phyloP scores from a whole-genome alignment of 64 coral and sea anemone genomes.

The Astreopora myriophthalma region DNA sequence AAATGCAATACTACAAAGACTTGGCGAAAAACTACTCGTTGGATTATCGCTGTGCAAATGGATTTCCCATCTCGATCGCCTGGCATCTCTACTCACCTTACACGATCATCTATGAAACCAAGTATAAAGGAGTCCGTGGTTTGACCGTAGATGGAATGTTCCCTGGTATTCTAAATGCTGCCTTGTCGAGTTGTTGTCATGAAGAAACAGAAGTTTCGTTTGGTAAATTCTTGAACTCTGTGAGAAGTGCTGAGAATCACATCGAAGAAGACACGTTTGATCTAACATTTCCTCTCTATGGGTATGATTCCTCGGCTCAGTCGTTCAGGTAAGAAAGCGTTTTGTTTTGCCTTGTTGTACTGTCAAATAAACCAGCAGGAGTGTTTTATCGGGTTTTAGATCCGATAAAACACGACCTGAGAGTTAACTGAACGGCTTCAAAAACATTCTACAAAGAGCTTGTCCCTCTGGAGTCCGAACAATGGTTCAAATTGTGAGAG shows the following conservation, averaged over 20 bases:
- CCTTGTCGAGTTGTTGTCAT: constrained; percentile 31
- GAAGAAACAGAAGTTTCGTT: constrained; percentile 18
- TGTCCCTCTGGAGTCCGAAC: too few species aligned
- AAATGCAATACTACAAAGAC: not conserved
- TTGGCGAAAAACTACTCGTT: constrained; percentile 56
- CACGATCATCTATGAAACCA: constrained; percentile 35
- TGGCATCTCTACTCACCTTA: constrained; percentile 81
- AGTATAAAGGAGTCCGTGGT: not conserved
- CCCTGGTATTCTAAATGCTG: constrained; percentile 54
- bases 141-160: constrained; percentile 66
- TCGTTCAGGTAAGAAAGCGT: constrained; percentile 13
- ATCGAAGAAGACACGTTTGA: constrained; percentile 40
- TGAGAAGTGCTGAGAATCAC: constrained; percentile 37
- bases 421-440: too few species aligned
- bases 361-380: too few species aligned
- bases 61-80: constrained; percentile 79
- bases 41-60: constrained; percentile 69
- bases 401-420: too few species aligned
- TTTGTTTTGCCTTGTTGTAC: too few species aligned
- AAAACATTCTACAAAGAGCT: too few species aligned
- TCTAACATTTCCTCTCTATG: constrained; percentile 65
- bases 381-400: too few species aligned
- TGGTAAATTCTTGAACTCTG: constrained; percentile 56
- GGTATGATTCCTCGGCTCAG: constrained; percentile 14
- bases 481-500: too few species aligned